Conservation (phyloP, 2,888 invertebrate species). For the Colostygia pectinataria region DNA sequence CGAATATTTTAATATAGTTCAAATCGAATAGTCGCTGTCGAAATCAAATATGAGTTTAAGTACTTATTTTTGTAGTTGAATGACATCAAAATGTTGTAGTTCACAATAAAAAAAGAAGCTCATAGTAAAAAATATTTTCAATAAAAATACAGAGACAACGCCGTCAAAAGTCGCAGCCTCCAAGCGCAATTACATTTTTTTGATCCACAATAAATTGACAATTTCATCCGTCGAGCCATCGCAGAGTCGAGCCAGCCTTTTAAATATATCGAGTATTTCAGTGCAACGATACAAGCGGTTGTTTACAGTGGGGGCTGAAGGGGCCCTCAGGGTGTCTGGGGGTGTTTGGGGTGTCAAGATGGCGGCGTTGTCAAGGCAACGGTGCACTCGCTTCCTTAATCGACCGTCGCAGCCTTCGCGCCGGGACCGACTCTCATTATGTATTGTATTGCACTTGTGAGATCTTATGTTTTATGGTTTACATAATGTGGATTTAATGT, state of each 20-base stretch:
- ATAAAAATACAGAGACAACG: slow-evolving; percentile 28
- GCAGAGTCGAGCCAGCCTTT: slow-evolving; percentile 64
- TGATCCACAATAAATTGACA: slow-evolving; percentile 64
- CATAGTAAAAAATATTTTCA: slow-evolving; percentile 23
- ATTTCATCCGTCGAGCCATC: slow-evolving; percentile 61
- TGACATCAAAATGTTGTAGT: no score
- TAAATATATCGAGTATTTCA: slow-evolving; percentile 81
- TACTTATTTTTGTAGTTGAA: no score
- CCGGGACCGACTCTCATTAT: slow-evolving; percentile 66
- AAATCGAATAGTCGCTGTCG: no score
- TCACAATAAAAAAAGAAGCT: background rate
- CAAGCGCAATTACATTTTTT: slow-evolving; percentile 51
- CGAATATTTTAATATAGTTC: no score
- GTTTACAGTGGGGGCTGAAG: slow-evolving; percentile 69
- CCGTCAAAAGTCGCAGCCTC: slow-evolving; percentile 41
- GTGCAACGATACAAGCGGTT: slow-evolving; percentile 79
- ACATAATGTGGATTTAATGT: slow-evolving; percentile 5
- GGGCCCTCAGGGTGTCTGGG: slow-evolving; percentile 40
- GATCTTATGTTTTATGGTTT: slow-evolving; percentile 56
- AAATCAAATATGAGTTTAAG: no score
- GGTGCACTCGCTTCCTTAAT: slow-evolving; percentile 82
- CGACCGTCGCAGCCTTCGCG: slow-evolving; percentile 75
- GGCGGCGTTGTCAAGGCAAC: slow-evolving; percentile 80
- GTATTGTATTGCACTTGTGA: slow-evolving; percentile 75
- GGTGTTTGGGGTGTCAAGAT: slow-evolving; percentile 66